phyloP scores from a whole-genome alignment of 2,113 vertebrate species.

The Willisornis vidua region DNA sequence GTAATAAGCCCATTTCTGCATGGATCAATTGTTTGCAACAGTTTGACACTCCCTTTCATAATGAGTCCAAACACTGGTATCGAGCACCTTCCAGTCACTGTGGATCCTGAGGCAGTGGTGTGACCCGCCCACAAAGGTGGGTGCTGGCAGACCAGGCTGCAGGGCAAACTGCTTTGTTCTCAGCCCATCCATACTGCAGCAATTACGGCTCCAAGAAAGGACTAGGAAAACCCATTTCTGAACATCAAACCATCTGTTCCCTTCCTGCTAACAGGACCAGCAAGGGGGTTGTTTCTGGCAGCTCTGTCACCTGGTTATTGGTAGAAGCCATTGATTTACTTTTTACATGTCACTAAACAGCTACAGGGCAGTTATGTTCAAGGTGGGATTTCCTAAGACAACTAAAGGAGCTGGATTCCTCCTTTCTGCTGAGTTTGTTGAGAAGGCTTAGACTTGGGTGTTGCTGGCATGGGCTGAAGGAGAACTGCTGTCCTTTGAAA shows the following conservation, averaged over 20 bases:
- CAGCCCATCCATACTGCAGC: neutral
- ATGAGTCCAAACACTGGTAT: neutral
- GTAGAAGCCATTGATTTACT: neutral
- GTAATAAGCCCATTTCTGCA: neutral
- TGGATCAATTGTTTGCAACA: neutral
- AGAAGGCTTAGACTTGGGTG: neutral
- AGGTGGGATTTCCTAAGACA: neutral
- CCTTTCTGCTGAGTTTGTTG: neutral
- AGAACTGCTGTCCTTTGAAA: neutral
- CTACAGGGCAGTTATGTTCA: neutral
- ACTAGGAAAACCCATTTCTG: neutral
- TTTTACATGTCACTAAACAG: rapidly evolving
- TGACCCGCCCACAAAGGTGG: rapidly evolving
- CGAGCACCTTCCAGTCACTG: rapidly evolving
- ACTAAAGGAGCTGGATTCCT: neutral
- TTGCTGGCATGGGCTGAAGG: neutral
- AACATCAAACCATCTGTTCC: neutral
- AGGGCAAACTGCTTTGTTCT: rapidly evolving
- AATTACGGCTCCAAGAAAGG: rapidly evolving
- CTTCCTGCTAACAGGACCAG: rapidly evolving
- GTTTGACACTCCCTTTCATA: neutral
- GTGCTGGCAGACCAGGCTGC: neutral
- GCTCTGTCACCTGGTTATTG: neutral
- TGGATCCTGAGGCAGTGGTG: rapidly evolving
- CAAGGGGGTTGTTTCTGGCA: rapidly evolving